phyloP scores from a whole-genome alignment of 2,113 vertebrate genomes.

The Leucosticte australis region DNA sequence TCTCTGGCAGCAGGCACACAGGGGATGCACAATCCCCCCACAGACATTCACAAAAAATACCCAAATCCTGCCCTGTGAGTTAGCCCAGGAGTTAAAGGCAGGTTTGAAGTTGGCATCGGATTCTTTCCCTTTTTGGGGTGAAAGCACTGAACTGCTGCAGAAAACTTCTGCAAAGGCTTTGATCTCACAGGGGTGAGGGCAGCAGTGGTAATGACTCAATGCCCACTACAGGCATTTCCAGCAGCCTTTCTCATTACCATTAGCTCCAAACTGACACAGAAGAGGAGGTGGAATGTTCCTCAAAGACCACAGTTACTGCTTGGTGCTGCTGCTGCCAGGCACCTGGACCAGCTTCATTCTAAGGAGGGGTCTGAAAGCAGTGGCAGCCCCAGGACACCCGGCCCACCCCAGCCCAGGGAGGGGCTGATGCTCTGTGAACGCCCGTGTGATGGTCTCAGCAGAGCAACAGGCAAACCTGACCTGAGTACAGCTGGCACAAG shows the following conservation, averaged over 20 bases:
- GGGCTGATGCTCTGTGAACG: background rate
- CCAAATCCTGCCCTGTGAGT: background rate
- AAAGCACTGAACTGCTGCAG: background rate
- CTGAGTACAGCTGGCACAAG: background rate
- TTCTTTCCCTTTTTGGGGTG: background rate
- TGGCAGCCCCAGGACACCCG: rapidly evolving
- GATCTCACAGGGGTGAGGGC: background rate
- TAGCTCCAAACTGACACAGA: background rate
- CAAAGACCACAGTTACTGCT: background rate
- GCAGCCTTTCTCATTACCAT: background rate
- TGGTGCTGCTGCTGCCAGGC: background rate
- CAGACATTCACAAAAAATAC: background rate
- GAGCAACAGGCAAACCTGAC: background rate
- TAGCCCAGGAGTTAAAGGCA: background rate
- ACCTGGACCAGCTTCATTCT: background rate
- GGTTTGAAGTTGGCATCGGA: background rate
- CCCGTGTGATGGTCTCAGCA: background rate
- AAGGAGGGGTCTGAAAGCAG: background rate
- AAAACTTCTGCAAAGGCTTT: background rate
- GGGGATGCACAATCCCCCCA: background rate
- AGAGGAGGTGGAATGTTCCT: background rate
- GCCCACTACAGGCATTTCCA: background rate
- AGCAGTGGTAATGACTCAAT: background rate
- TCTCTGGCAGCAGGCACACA: background rate
- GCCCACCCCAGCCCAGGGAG: background rate